Percentiles rank a stretch among this genome's conserved stretches.
Evolutionary conservation across 2,888 invertebrate species (phyloP).

Genomic region (Amiota minor): DNA sequence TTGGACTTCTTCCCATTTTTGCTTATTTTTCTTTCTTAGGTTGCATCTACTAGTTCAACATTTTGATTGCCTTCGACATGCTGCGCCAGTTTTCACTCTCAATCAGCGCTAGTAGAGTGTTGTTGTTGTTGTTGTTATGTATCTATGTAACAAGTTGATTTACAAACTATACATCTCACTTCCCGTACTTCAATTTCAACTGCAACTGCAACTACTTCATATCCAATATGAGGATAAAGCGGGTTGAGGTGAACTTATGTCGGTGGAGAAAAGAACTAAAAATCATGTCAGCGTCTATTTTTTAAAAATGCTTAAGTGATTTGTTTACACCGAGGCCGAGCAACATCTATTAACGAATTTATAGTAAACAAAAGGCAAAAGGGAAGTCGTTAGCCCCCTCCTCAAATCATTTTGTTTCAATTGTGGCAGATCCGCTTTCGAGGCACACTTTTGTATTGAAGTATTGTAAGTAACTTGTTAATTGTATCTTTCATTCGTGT

Average conservation of each 20-base stretch:
- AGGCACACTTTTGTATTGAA: background rate
- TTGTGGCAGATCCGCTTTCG: background rate
- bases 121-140: background rate
- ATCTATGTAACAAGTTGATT: constrained; percentile 54
- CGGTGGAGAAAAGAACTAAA: constrained; percentile 34
- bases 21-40: constrained; percentile 35
- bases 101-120: constrained; percentile 1
- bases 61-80: constrained; percentile 52
- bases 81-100: constrained; percentile 35
- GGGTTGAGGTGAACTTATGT: constrained; percentile 16
- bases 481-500: constrained; percentile 29
- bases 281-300: constrained; percentile 67
- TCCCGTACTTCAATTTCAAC: constrained; percentile 63
- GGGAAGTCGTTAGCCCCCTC: constrained; percentile 60
- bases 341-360: constrained; percentile 69
- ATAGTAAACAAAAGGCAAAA: constrained; percentile 59
- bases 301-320: constrained; percentile 69
- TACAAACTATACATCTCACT: constrained; percentile 61
- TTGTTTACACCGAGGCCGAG: constrained; percentile 68
- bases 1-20: constrained; percentile 32
- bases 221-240: background rate
- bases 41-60: constrained; percentile 41
- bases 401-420: background rate
- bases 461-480: constrained; percentile 41
- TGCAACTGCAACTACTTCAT: constrained; percentile 36